Evolutionary conservation across 2,113 vertebrate genomes (phyloP).

Genomic region (Phoenicopterus ruber): DNA sequence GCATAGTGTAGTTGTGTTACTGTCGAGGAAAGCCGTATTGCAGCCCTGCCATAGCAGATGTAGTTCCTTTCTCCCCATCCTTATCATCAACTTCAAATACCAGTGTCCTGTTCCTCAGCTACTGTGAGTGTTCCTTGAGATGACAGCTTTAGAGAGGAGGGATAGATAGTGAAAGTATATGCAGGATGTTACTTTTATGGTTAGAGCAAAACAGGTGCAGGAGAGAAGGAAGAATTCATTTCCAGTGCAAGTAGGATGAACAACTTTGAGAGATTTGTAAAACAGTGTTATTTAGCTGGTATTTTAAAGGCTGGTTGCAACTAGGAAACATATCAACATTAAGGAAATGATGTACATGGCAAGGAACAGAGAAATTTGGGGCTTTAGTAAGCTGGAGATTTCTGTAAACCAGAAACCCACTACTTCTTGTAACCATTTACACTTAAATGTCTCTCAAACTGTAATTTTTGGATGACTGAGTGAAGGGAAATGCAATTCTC

Average conservation of each 20-base stretch:
- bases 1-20: background rate
- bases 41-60: background rate
- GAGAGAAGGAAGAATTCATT: background rate
- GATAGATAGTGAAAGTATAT: background rate
- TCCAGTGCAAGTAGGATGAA: background rate
- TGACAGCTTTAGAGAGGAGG: background rate
- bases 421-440: background rate
- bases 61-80: background rate
- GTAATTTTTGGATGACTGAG: background rate
- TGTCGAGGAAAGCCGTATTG: background rate
- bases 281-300: background rate
- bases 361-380: background rate
- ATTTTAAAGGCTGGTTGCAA: background rate
- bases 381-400: background rate
- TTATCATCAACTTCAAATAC: background rate
- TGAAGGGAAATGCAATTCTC: background rate
- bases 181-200: background rate
- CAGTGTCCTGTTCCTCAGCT: background rate
- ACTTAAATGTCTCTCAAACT: background rate
- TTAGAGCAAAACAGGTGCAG: background rate
- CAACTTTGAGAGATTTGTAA: background rate
- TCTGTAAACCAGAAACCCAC: background rate
- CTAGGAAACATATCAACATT: background rate
- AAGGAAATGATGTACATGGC: background rate
- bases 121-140: background rate